phyloP scores from a whole-genome alignment of 2,113 vertebrate species.

The Mus spicilegus region DNA sequence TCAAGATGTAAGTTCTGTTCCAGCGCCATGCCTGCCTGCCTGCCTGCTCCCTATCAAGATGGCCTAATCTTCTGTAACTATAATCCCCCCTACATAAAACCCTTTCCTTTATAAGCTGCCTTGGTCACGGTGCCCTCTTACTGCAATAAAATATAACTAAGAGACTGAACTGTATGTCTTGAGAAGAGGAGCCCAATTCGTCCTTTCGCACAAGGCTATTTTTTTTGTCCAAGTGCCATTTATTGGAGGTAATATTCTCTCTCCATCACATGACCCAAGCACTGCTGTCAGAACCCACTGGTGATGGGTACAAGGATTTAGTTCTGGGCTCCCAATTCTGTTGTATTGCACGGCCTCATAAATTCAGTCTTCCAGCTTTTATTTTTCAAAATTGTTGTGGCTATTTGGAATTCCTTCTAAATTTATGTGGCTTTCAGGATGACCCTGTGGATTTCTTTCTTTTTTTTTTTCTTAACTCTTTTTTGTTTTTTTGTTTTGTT shows the following conservation, averaged over 20 bases:
- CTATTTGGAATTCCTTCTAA: not conserved
- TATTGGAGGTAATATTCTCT: not conserved
- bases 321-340: not conserved
- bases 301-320: not conserved
- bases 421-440: not conserved
- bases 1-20: not conserved
- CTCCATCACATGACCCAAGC: not conserved
- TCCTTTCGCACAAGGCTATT: not conserved
- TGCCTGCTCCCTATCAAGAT: not conserved
- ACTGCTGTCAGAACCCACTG: not conserved
- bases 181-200: not conserved
- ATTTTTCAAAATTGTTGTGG: not conserved
- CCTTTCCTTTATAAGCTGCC: not conserved
- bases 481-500: not conserved
- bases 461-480: not conserved
- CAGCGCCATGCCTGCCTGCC: not conserved
- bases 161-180: not conserved
- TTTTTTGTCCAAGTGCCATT: not conserved
- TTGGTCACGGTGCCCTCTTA: not conserved
- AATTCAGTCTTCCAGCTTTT: not conserved
- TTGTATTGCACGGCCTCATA: not conserved
- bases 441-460: not conserved
- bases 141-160: not conserved
- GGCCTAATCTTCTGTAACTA: not conserved
- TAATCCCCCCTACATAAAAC: not conserved